These are phyloP conservation scores for Troilus luridus DNA, from an alignment of 2,888 invertebrate species.

Conservation along the genomic window DNA sequence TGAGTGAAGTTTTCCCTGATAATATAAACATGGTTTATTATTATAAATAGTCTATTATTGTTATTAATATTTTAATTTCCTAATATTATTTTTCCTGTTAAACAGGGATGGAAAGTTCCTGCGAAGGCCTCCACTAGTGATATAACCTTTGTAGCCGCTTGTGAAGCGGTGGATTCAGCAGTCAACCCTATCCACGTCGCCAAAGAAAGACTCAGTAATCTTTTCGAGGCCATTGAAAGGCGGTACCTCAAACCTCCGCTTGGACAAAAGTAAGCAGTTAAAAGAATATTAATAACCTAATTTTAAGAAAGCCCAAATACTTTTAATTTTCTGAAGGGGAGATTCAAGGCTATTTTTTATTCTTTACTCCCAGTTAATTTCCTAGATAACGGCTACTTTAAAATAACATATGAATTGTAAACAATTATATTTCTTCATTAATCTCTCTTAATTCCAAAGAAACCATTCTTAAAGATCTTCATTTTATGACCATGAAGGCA, in stretches of 20 bases:
- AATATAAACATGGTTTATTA: neutral
- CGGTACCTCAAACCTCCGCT: slow-evolving; percentile 94
- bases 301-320: too few species aligned
- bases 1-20: neutral
- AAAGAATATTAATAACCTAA: too few species aligned
- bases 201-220: slow-evolving; percentile 81
- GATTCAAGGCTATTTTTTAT: too few species aligned
- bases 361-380: too few species aligned
- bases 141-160: slow-evolving; percentile 70
- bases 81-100: slow-evolving; percentile 63
- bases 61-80: neutral
- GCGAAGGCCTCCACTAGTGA: slow-evolving; percentile 74
- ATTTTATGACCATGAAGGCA: too few species aligned
- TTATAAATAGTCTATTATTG: neutral
- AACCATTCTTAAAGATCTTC: too few species aligned
- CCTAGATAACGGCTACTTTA: too few species aligned
- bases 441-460: too few species aligned
- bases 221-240: slow-evolving; percentile 93
- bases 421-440: too few species aligned
- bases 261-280: slow-evolving; percentile 70
- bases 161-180: slow-evolving; percentile 66
- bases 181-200: slow-evolving; percentile 74
- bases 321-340: too few species aligned
- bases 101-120: slow-evolving; percentile 83
- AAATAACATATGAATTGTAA: too few species aligned